Evolutionary conservation across 2,888 invertebrate genomes (phyloP), one percentile per base, ranked within the genome.

Genomic region (Frankliniella fusca): DNA sequence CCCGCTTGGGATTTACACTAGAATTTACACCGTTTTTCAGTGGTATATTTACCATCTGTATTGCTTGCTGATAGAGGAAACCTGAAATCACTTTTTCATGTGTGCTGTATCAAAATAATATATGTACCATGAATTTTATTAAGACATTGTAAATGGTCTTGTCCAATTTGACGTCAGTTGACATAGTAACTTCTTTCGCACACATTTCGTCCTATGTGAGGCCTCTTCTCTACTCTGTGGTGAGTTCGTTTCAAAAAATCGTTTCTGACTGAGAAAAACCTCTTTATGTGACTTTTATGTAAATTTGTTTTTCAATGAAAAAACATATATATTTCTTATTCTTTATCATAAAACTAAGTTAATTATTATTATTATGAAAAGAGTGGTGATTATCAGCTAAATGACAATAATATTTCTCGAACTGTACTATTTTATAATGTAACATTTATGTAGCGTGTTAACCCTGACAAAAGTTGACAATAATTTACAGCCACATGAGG

Each of bases 361-460:
- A 76, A 12, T 76, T 12, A 76, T 23, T 27, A 27, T 10, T 76
- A 23, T 23, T 23, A 76, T 76, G 38, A 38, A 38, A 38, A 38
- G 5, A 15, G 11, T 12, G 61, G 61, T 61, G 61, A 27, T 11
- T 76, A 27, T 76, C 10, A 76, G 23, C 27, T 27, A 38, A 38
- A 38, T 5, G 70, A 76, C 70, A 76, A 76, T 76, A 76, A 76
- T 76, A 76, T 76, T 76, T 27, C 27, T 23, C 70, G 23, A 27
- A 12, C 70, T 9, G 9, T 76, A 23, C 23, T 27, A 23, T 76
- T 23, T 54, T 54, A 54, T 54, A 54, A 20, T 54, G 54, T 12
- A 20, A 38, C 38, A 5, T 54, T 20, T 20, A 20, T 12, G 54
- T 54, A 54, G 54, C 15, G 54, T 54, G 10, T 54, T 54, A 27